Percentiles rank a stretch among this genome's conserved stretches.
Conservation (phyloP, 2,797 vertebrate species). For the Phaenicophaeus curvirostris region DNA sequence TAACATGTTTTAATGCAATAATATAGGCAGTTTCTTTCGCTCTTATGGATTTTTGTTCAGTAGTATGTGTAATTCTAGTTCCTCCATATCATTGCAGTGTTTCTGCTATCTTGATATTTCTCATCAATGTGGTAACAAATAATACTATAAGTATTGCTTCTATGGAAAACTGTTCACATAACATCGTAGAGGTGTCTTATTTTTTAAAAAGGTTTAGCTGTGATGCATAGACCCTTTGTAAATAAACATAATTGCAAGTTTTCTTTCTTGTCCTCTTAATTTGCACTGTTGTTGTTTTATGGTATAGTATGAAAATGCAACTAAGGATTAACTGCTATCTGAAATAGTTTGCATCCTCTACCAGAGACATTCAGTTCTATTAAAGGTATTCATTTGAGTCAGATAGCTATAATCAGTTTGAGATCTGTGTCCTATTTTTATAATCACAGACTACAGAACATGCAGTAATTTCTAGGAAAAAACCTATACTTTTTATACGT, state of each 20-base stretch:
- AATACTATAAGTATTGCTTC: not conserved
- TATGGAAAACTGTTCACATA: not conserved
- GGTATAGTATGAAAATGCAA: not conserved
- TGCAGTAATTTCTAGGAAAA: not conserved
- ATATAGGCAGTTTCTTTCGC: not conserved
- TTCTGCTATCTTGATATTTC: not conserved
- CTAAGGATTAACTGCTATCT: not conserved
- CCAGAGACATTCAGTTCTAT: not conserved
- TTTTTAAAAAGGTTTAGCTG: not conserved
- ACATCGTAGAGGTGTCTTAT: not conserved
- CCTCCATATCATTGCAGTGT: not conserved
- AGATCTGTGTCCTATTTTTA: not conserved
- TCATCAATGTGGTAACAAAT: accelerated
- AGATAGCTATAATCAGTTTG: not conserved
- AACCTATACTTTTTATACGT: accelerated
- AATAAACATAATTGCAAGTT: not conserved
- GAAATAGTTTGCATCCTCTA: not conserved
- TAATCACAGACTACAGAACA: not conserved
- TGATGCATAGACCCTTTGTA: not conserved
- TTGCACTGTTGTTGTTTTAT: not conserved
- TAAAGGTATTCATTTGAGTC: not conserved
- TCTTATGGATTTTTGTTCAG: not conserved
- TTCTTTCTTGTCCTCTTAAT: not conserved
- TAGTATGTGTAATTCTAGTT: not conserved
- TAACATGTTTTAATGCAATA: not conserved